Evolutionary conservation across 2,113 vertebrate genomes (phyloP), one percentile per base, ranked within the genome.

Genomic region (Candoia aspera): DNA sequence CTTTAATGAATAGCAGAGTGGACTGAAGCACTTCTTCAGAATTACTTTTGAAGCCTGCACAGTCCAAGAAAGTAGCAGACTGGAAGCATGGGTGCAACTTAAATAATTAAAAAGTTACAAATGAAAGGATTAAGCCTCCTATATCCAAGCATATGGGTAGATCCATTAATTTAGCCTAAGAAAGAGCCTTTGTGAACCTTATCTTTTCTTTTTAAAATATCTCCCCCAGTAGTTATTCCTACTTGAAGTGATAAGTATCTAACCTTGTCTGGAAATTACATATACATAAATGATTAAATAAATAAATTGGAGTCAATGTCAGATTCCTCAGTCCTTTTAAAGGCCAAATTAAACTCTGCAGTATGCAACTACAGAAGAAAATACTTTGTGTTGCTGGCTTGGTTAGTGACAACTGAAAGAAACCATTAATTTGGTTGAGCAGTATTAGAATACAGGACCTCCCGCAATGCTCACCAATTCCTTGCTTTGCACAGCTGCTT

Each of bases 401-500:
- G 58, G 88, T 93, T 94, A 95, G 92, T 90, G 92, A 92, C 93
- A 96, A 90, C 90, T 92, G 91, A 96, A 95, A 96, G 89, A 37
- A 97, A 96, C 86, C 94, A 88, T 93, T 96, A 83, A 92, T 97
- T 96, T 95, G 17, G 88, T 95, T 93, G 95, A 95, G 94, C 46
- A 94, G 53, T 94, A 91, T 95, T 95, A 96, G 92, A 95, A 94
- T 33, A 49, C 83, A 86, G 94, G 79, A 21, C 68, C 90, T 95
- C 97, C 96, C 64, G 94, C 96, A 0, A 55, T 86, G 96, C 96
- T 92, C 95, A 79, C 96, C 90, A 95, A 94, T 89, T 94, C 84
- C 90, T 94, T 84, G 92, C 60, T 95, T 91, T 37, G 93, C 96
- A 91, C 97, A 97, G 96, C 96, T 97, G 96, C 95, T 95, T 96